These are phyloP conservation scores for Galaxea fascicularis DNA, from an alignment of 92 coral and sea anemone species.

Conservation along the genomic window DNA sequence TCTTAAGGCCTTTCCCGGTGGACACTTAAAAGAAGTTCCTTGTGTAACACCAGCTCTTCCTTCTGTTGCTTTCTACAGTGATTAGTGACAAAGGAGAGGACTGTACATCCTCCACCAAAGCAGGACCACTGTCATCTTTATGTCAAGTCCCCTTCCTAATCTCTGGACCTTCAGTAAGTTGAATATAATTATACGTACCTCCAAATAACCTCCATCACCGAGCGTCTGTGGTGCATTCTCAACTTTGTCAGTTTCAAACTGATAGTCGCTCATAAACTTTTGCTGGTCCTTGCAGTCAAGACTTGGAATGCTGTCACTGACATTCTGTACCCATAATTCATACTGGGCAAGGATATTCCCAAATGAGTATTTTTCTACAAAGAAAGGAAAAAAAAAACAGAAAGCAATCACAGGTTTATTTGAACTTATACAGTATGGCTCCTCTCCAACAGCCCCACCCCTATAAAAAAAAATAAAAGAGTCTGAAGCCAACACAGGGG, in stretches of 20 bases:
- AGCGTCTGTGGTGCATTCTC: conserved; percentile 77
- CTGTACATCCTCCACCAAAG: too few species aligned
- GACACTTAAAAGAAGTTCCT: too few species aligned
- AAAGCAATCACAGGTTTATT: neutral
- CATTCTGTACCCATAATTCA: conserved; percentile 93
- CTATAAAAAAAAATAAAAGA: too few species aligned
- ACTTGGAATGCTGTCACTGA: conserved; percentile 69
- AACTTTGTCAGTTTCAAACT: conserved; percentile 86
- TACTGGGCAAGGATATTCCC: conserved; percentile 84
- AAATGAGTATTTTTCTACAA: conserved; percentile 71
- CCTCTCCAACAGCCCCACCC: too few species aligned
- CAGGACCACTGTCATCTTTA: neutral
- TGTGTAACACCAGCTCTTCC: too few species aligned
- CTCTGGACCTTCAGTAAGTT: neutral
- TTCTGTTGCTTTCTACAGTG: too few species aligned
- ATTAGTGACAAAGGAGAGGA: too few species aligned
- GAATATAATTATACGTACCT: conserved; percentile 21
- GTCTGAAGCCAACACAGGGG: too few species aligned
- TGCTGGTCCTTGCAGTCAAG: conserved; percentile 84
- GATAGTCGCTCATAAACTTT: conserved; percentile 89
- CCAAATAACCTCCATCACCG: conserved; percentile 96
- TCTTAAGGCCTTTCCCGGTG: too few species aligned
- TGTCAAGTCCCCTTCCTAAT: too few species aligned
- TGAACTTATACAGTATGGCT: neutral
- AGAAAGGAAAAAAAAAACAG: too few species aligned